These are phyloP conservation scores for Caloenas nicobarica DNA, from an alignment of 2,113 vertebrate genomes.

Conservation along the genomic window DNA sequence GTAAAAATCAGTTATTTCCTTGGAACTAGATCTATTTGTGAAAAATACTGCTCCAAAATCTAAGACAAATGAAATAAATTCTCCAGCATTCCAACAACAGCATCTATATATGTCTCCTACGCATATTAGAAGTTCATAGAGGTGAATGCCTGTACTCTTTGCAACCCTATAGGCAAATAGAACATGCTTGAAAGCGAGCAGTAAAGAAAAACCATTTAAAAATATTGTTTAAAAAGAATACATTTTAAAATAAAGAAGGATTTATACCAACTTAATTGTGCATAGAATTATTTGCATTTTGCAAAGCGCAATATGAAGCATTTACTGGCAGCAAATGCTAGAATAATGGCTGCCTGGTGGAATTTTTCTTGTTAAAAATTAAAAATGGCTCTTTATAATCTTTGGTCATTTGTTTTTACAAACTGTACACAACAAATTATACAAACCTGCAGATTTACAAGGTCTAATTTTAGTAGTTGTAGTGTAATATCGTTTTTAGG, in stretches of 20 bases:
- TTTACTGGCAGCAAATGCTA: neutral
- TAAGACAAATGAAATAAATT: constrained; percentile 26
- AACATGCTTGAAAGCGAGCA: neutral
- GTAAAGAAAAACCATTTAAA: neutral
- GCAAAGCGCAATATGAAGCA: neutral
- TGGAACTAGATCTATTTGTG: neutral
- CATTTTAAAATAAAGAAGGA: neutral
- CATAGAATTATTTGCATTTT: neutral
- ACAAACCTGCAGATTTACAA: neutral
- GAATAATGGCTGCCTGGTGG: neutral
- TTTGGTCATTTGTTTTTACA: neutral
- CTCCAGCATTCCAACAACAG: neutral
- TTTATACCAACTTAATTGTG: neutral
- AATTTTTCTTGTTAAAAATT: neutral
- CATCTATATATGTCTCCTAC: neutral
- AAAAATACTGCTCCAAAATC: neutral
- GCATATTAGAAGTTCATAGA: neutral
- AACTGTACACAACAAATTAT: neutral
- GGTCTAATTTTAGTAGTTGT: neutral
- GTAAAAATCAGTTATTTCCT: constrained; percentile 18
- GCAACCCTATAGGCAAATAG: neutral
- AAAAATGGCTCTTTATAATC: neutral
- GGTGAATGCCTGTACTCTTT: neutral
- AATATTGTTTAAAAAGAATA: neutral
- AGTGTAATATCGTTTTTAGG: neutral